Evolutionary conservation across 2,797 vertebrate genomes (phyloP).

Genomic region (Pseudocheirus occidentalis): DNA sequence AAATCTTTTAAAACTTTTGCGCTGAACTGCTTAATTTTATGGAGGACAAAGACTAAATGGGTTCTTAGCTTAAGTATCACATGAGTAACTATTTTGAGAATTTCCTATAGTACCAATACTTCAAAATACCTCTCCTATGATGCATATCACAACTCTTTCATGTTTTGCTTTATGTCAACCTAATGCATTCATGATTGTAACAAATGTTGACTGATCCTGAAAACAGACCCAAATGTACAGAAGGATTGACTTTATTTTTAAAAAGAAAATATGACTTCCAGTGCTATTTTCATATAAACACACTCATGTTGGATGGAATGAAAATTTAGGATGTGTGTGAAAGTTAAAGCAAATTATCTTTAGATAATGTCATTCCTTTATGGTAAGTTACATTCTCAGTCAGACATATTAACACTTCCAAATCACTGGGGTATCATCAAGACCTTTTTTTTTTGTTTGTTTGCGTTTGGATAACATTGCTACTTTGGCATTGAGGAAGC

Average conservation of each 20-base stretch:
- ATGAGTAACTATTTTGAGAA: constrained; percentile 68
- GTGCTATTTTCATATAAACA: constrained; percentile 61
- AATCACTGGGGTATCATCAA: constrained; percentile 69
- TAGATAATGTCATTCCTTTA: constrained; percentile 58
- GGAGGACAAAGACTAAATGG: constrained; percentile 48
- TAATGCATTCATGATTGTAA: no score
- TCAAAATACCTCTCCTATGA: no score
- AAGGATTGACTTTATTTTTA: constrained; percentile 51
- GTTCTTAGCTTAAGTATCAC: constrained; percentile 49
- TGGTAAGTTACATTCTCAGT: constrained; percentile 64
- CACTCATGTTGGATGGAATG: constrained; percentile 64
- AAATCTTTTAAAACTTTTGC: constrained; percentile 10
- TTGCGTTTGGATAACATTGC: constrained; percentile 68
- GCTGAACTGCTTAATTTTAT: constrained; percentile 35
- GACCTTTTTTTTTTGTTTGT: constrained; percentile 36
- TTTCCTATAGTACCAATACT: no score
- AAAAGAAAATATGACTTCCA: constrained; percentile 52
- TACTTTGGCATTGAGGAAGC: constrained; percentile 64
- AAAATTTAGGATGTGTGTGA: constrained; percentile 33
- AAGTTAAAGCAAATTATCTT: constrained; percentile 67
- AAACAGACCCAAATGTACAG: constrained; percentile 63
- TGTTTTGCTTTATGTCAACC: no score
- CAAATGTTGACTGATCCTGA: constrained; percentile 70
- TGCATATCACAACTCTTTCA: no score
- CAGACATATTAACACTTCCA: constrained; percentile 69